Conservation (phyloP, 1,140 invertebrate genomes). For the Atta cephalotes region DNA sequence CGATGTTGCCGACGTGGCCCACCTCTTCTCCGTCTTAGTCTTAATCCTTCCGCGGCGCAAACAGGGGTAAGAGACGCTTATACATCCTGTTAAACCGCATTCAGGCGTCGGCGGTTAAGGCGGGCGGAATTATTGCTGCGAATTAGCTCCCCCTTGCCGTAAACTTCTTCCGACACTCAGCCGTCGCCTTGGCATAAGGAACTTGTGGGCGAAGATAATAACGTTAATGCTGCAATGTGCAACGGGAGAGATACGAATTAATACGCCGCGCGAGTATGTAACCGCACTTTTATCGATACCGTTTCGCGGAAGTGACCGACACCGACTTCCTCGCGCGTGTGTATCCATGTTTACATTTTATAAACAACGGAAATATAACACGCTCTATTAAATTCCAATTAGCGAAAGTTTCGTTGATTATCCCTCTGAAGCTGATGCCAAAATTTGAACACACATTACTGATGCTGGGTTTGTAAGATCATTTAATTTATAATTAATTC, state of each 20-base stretch:
- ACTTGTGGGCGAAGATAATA: constrained; percentile 60
- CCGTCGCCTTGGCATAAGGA: constrained; percentile 47
- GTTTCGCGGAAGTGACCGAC: background rate
- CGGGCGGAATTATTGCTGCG: constrained; percentile 69
- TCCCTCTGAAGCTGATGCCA: too few relatives aligned
- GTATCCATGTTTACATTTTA: constrained; percentile 10
- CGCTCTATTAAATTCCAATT: background rate
- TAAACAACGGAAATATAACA: background rate
- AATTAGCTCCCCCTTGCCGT: constrained; percentile 56
- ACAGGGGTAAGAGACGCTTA: constrained; percentile 66
- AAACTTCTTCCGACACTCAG: constrained; percentile 60
- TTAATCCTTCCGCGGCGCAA: constrained; percentile 67
- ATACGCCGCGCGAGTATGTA: constrained; percentile 5
- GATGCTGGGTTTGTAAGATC: too few relatives aligned
- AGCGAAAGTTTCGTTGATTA: background rate
- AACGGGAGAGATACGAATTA: constrained; percentile 47
- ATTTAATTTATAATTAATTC: too few relatives aligned
- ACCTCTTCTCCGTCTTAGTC: constrained; percentile 58
- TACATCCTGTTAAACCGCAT: constrained; percentile 71
- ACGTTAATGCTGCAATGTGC: constrained; percentile 52
- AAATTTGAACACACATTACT: too few relatives aligned
- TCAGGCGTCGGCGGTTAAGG: constrained; percentile 62
- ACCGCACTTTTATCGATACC: constrained; percentile 22
- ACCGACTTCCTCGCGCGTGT: background rate
- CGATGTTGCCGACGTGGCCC: constrained; percentile 45